Conservation (phyloP, 2,797 vertebrate species). For the Balearica regulorum region DNA sequence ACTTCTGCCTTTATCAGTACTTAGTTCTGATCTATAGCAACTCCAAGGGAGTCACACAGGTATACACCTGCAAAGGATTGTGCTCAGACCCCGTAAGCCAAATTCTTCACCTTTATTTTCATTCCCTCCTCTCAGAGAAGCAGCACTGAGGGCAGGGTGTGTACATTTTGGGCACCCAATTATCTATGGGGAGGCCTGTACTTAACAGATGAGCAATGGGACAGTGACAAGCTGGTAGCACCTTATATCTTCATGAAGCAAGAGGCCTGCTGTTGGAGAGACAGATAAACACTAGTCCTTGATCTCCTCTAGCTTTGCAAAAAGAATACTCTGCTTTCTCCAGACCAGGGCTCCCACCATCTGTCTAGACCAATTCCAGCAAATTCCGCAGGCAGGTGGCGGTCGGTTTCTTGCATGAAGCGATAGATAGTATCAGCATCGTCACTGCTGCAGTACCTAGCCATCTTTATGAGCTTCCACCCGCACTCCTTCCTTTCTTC, state of each 20-base stretch:
- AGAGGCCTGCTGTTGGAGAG: neutral
- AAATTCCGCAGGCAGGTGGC: rapidly evolving
- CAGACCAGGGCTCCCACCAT: rapidly evolving
- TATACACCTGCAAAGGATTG: neutral
- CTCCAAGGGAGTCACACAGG: neutral
- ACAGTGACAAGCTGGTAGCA: neutral
- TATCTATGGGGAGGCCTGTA: too few species aligned
- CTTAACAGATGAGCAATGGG: neutral
- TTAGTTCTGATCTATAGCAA: neutral
- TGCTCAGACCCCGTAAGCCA: neutral
- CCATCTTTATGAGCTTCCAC: neutral
- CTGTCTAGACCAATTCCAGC: rapidly evolving
- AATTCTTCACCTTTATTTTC: neutral
- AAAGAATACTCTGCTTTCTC: neutral
- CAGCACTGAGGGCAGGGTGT: neutral
- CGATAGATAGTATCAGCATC: rapidly evolving
- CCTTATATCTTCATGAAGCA: rapidly evolving
- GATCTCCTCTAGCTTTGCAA: neutral
- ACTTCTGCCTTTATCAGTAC: neutral
- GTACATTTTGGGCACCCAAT: neutral
- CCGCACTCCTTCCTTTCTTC: rapidly evolving
- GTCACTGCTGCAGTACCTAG: rapidly evolving
- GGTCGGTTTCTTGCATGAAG: rapidly evolving
- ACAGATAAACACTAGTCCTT: too few species aligned
- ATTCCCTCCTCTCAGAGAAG: neutral